Conservation (phyloP, 2,888 invertebrate genomes). For the Bombylius discolor region DNA sequence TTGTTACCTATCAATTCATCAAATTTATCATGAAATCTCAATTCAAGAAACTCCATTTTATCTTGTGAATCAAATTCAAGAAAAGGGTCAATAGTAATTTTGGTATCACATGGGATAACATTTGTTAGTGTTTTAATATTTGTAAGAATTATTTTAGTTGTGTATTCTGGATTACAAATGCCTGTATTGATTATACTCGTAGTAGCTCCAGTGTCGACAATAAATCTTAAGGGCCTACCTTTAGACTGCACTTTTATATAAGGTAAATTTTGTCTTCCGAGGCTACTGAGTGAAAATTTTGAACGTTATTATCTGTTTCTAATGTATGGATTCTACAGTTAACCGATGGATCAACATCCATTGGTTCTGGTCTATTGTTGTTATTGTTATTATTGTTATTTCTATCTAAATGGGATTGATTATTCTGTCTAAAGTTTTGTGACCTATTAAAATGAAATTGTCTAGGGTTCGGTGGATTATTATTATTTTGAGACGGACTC, state of each 20-base stretch:
- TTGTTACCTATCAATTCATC: neutral
- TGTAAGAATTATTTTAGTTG: neutral
- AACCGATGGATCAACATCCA: no score
- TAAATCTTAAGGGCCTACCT: neutral
- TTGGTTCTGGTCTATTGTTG: no score
- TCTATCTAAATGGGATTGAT: no score
- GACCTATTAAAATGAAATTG: no score
- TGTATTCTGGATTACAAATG: neutral
- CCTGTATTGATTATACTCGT: no score
- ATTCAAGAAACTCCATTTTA: neutral
- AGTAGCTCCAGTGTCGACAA: neutral
- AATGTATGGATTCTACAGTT: no score
- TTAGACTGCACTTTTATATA: neutral
- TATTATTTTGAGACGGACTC: no score
- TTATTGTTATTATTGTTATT: no score
- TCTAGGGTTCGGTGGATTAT: no score
- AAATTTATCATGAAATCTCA: neutral
- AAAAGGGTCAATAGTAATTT: neutral
- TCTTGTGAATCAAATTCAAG: neutral
- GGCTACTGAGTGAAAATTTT: neutral
- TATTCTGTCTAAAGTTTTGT: no score
- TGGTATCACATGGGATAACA: neutral
- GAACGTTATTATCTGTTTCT: neutral
- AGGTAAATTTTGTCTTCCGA: neutral
- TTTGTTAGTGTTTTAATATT: neutral